Evolutionary conservation across 2,797 vertebrate genomes (phyloP).

Genomic region (Platyrinchus mystaceus): DNA sequence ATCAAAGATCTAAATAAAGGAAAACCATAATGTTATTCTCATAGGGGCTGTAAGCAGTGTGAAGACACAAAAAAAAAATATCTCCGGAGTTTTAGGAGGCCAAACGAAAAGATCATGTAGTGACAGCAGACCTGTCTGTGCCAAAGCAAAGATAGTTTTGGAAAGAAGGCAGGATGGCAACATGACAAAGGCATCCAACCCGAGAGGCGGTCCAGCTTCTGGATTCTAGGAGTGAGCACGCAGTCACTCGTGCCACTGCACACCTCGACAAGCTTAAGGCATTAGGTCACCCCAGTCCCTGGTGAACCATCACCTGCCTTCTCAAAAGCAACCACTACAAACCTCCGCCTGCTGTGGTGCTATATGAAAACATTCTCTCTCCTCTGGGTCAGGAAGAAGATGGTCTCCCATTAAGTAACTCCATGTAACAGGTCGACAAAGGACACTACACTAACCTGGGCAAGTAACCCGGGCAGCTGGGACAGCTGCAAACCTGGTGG

Average conservation of each 20-base stretch:
- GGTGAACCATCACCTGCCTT: not conserved
- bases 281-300: not conserved
- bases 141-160: conserved; percentile 13
- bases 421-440: not conserved
- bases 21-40: conserved; percentile 12
- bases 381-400: not conserved
- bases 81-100: not conserved
- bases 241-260: not conserved
- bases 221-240: not conserved
- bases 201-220: not conserved
- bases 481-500: accelerated
- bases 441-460: not conserved
- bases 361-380: not conserved
- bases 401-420: not conserved
- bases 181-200: not conserved
- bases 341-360: accelerated
- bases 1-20: conserved; percentile 53
- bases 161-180: conserved; percentile 1
- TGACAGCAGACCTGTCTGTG: not conserved
- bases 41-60: not conserved
- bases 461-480: not conserved
- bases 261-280: not conserved
- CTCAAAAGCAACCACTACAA: not conserved
- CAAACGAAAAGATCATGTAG: not conserved
- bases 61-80: not conserved